These are phyloP conservation scores for Cinclus mexicanus DNA, from an alignment of 2,113 vertebrate species.

Conservation along the genomic window DNA sequence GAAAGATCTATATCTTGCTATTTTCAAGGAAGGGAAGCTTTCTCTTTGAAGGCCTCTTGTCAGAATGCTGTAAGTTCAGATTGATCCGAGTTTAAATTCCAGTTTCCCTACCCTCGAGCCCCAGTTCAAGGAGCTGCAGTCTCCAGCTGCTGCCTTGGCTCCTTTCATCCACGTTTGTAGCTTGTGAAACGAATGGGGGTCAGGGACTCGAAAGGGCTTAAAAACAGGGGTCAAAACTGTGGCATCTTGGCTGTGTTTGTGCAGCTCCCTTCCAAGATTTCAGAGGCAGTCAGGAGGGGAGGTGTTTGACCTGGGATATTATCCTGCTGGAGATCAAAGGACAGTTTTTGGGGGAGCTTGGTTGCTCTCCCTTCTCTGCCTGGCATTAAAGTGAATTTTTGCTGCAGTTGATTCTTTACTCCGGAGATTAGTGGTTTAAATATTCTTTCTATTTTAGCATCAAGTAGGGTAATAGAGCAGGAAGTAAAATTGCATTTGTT, in stretches of 20 bases:
- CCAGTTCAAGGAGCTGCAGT: background rate
- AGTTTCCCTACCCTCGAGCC: background rate
- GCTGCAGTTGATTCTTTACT: background rate
- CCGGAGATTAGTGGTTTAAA: slow-evolving; percentile 16
- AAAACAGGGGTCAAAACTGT: background rate
- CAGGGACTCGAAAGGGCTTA: background rate
- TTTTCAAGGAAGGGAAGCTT: background rate
- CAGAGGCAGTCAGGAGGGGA: background rate
- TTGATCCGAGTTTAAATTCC: background rate
- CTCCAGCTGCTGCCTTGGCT: background rate
- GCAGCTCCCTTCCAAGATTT: background rate
- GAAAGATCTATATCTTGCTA: background rate
- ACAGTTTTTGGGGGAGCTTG: background rate
- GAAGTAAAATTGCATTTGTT: background rate
- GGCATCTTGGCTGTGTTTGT: background rate
- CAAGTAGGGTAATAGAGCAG: background rate
- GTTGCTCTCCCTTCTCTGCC: background rate
- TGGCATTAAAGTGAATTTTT: background rate
- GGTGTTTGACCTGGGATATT: background rate
- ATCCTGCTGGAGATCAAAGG: slow-evolving; percentile 18
- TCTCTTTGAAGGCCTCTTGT: slow-evolving; percentile 39
- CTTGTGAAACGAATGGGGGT: background rate
- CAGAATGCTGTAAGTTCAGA: background rate
- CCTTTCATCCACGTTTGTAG: background rate
- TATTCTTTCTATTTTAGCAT: background rate